A percentile compares a stretch with the other conserved stretches of the same genome.
Conservation (phyloP, 2,113 vertebrate genomes). For the Danio rerio region GRCz12tu NC_133192.1:15711501-15712000, state of each 20-base stretch:
- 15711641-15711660: constrained; percentile 24
- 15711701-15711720: constrained; percentile 3
- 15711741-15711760: constrained; percentile 25
- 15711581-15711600: constrained; percentile 1
- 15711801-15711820: constrained; percentile 1
- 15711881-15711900: background rate
- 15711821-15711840: background rate
- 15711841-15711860: background rate
- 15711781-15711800: background rate
- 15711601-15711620: background rate
- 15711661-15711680: constrained; percentile 22
- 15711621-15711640: background rate
- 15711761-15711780: background rate
- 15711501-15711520: background rate
- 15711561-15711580: constrained; percentile 12
- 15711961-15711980: background rate
- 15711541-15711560: background rate
- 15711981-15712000: background rate
- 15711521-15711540: constrained; percentile 6
- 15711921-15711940: background rate
- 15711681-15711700: constrained; percentile 1
- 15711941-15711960: background rate
- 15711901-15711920: background rate
- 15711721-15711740: constrained; percentile 41
- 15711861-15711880: background rate